A percentile compares a stretch with the other conserved stretches of the same genome.
Evolutionary conservation across 2,888 invertebrate genomes (phyloP).

Genomic region (Cataglyphis cursor): DNA sequence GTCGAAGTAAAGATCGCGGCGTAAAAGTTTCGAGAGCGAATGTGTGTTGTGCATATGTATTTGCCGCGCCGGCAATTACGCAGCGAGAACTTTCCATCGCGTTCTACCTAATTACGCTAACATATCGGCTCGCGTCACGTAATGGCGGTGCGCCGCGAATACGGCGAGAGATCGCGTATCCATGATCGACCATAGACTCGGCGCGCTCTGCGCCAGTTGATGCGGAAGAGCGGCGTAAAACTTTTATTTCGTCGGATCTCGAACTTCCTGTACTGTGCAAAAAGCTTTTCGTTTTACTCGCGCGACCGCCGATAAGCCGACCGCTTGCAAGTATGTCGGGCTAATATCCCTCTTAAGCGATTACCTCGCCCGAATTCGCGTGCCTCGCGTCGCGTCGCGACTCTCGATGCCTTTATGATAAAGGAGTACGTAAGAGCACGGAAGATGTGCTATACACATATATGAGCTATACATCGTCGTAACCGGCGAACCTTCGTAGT

Average conservation of each 20-base stretch:
- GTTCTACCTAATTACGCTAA: conserved; percentile 74
- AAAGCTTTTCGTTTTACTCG: conserved; percentile 52
- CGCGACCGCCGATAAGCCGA: conserved; percentile 48
- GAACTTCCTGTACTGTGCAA: conserved; percentile 10
- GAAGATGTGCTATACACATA: conserved; percentile 5
- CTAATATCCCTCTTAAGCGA: conserved; percentile 16
- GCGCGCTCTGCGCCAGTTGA: conserved; percentile 42
- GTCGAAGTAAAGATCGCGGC: conserved; percentile 72
- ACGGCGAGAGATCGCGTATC: conserved; percentile 61
- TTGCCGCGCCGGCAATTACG: conserved; percentile 68
- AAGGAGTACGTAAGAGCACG: conserved; percentile 21
- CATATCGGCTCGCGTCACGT: conserved; percentile 73
- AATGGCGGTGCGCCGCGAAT: conserved; percentile 59
- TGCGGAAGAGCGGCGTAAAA: conserved; percentile 32
- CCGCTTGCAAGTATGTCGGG: not conserved
- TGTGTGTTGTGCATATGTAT: not conserved
- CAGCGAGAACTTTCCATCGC: conserved; percentile 70
- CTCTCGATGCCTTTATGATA: conserved; percentile 25
- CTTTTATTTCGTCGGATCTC: conserved; percentile 48
- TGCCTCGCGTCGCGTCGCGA: conserved; percentile 38
- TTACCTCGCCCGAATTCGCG: conserved; percentile 37
- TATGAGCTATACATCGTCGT: not conserved
- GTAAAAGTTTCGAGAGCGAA: conserved; percentile 65
- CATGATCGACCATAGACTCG: conserved; percentile 55
- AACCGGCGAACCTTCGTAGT: not conserved